phyloP scores from a whole-genome alignment of 2,113 vertebrate species.

The Polypterus bichir region DNA sequence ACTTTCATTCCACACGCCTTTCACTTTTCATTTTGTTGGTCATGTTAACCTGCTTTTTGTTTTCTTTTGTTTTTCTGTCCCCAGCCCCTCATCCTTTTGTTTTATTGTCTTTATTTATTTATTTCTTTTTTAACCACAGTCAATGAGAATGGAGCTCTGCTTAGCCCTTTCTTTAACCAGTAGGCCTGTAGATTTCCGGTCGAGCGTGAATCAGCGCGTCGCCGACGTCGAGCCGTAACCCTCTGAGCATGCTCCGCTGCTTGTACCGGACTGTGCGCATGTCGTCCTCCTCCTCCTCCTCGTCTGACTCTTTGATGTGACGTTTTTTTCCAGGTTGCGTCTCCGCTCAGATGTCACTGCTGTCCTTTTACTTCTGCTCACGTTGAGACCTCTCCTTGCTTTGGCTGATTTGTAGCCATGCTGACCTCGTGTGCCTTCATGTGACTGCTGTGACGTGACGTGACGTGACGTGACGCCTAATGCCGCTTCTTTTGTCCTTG shows the following conservation, averaged over 20 bases:
- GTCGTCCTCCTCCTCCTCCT: constrained; percentile 38
- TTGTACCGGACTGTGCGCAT: constrained; percentile 46
- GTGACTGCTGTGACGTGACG: too few species aligned
- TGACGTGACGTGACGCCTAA: too few species aligned
- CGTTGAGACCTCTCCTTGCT: neutral
- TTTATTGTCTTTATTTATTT: neutral
- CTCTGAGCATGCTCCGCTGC: constrained; percentile 50
- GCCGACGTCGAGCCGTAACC: neutral
- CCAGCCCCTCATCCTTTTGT: neutral
- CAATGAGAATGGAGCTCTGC: constrained; percentile 2
- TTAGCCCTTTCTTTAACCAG: neutral
- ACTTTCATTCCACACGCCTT: constrained; percentile 32
- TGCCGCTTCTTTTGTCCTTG: too few species aligned
- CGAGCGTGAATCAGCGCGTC: too few species aligned
- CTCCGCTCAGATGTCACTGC: too few species aligned
- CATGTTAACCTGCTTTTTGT: neutral
- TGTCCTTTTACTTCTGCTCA: neutral
- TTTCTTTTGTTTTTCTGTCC: neutral
- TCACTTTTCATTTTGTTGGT: too few species aligned
- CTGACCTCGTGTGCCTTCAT: neutral
- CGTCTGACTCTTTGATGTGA: constrained; percentile 28
- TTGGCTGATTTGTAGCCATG: neutral
- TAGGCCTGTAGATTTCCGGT: neutral
- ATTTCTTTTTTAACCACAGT: constrained; percentile 1
- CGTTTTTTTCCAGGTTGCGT: too few species aligned